Base-by-base conservation (phyloP, 2,797 vertebrate genomes). In the Micrastur ruficollis region DNA sequence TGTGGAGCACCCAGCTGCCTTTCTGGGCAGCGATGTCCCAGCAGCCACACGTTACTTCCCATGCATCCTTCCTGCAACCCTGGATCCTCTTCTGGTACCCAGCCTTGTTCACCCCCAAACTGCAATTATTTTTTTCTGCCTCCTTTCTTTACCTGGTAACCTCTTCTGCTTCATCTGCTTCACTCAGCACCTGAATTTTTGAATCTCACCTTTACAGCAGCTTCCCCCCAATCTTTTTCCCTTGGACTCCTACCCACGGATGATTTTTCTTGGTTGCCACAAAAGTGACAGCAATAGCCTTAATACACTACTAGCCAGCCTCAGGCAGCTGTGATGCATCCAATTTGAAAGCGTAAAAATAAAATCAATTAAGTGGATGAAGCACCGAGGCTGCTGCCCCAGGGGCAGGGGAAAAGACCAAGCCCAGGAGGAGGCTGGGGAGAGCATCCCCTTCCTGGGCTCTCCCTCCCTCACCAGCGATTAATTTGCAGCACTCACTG, bases 401-500 rank as follows among this genome's bases (percentile, higher is more conserved):
- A 20, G 38, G 42, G 11, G 8, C 14, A 7, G 14, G 21, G 68
- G 29, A 40, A 53, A 55, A 27, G 42, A 44, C 2, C 0, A 1
- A 61, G 36, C 21, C 49, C 47, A 31, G 32, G 34, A 44, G 34
- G 27, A 6, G 14, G 15, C 12, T 31, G 38, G 38, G 44, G 42
- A n/a, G 18, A 66, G 2, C 47, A 47, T n/a, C n/a, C 32, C 32
- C 32, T 18, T 32, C 7, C 58, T 32, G 66, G 44, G 52, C 31
- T 47, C 7, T 34, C 22, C 22, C 31, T 61, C 15, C 31, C 21
- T 18, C n/a, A 2, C 23, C 31, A 26, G 46, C 0, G 8, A 32
- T 2, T 21, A 16, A 3, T 14, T 6, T 16, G 5, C 44, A 38
- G n/a, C 0, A 0, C 4, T 6, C 5, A 3, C 10, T 26, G n/a